phyloP scores from a whole-genome alignment of 2,797 vertebrate species.

The Odontamblyopus lacepedii region DNA sequence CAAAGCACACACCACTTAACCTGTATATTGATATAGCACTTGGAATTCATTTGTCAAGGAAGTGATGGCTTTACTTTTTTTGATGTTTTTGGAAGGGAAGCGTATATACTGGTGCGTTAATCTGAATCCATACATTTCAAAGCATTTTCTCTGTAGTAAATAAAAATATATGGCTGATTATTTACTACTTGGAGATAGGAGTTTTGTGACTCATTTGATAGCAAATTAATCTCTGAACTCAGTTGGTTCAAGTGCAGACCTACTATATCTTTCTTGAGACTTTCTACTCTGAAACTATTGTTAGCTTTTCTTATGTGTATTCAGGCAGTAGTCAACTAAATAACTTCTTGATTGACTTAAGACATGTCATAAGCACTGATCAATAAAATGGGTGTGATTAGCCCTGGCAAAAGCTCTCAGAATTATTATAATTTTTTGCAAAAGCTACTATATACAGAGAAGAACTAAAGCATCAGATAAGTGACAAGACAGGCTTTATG shows the following conservation, averaged over 20 bases:
- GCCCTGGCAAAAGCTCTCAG: too few species aligned
- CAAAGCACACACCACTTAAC: neutral
- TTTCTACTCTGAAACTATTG: neutral
- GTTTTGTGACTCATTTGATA: neutral
- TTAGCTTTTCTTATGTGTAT: neutral
- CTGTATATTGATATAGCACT: neutral
- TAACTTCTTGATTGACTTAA: too few species aligned
- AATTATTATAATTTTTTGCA: too few species aligned
- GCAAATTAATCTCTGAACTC: neutral
- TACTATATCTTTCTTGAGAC: neutral
- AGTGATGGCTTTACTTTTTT: neutral
- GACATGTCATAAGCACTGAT: too few species aligned
- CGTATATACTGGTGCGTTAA: neutral
- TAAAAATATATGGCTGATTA: neutral
- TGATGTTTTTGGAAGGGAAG: neutral
- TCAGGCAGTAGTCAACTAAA: too few species aligned
- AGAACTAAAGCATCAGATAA: too few species aligned
- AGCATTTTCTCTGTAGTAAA: neutral
- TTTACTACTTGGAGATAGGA: neutral
- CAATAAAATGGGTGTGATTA: too few species aligned
- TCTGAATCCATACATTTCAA: too few species aligned
- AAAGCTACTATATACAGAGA: too few species aligned
- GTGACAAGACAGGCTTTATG: too few species aligned
- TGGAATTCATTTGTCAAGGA: neutral
- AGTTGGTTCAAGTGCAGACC: neutral